Conservation (phyloP, 2,113 vertebrate genomes). For the Toxostoma redivivum region DNA sequence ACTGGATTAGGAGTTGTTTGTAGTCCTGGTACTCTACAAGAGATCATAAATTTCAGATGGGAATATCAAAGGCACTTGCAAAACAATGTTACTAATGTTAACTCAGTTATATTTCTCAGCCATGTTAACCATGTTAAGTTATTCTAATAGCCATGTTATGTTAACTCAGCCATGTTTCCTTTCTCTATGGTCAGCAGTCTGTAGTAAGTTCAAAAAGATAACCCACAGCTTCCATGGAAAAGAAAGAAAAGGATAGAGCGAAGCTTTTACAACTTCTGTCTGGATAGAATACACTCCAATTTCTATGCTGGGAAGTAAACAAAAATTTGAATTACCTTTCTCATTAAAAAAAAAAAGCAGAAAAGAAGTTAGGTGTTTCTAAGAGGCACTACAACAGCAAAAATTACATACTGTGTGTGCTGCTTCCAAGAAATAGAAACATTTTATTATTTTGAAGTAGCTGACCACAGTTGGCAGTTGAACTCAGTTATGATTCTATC, state of each 20-base stretch:
- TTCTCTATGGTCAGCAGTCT: background rate
- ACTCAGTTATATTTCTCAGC: too few relatives aligned
- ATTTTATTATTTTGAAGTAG: background rate
- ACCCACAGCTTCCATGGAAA: background rate
- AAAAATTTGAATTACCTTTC: background rate
- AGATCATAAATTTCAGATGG: background rate
- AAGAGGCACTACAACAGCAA: background rate
- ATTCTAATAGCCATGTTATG: too few relatives aligned
- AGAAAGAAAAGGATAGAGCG: background rate
- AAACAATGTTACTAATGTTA: background rate
- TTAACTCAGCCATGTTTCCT: background rate
- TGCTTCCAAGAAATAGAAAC: background rate
- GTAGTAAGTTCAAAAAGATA: background rate
- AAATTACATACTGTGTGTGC: background rate
- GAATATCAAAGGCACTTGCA: background rate
- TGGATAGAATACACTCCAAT: background rate
- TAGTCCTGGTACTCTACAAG: background rate
- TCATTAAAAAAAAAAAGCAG: background rate
- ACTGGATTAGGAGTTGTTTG: background rate
- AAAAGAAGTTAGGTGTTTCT: background rate
- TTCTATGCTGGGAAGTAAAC: background rate
- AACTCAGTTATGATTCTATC: constrained; percentile 12
- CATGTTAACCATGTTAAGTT: too few relatives aligned
- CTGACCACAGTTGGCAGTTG: background rate
- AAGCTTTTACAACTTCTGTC: background rate